Base-by-base conservation (phyloP, 2,113 vertebrate genomes). In the Dasyornis broadbenti region DNA sequence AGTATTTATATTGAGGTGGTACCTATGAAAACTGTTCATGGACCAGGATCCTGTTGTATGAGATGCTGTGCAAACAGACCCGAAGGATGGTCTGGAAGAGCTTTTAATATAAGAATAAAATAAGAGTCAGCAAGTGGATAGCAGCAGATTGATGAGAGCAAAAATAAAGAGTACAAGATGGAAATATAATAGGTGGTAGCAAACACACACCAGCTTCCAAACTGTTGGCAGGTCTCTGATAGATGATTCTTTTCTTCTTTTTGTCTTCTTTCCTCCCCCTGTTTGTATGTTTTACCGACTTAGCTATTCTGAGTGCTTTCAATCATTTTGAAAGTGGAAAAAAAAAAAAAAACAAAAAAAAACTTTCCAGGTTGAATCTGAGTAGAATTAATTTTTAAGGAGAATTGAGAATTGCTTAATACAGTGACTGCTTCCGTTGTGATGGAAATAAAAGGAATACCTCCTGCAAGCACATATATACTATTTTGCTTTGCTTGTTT, bases 401-500 rank as follows among this genome's bases (percentile, higher is more conserved):
- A 61, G 13, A 49, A 50, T 54, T 63, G 49, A 81, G 54, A 80
- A n/a, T 47, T 44, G 35, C 15, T 47, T 95, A 50, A 54, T 63
- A 20, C 1, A 1, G 26, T 14, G 15, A 7, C n/a, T 37, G 14
- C 35, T 75, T 77, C 71, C 70, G 45, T 13, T 68, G 37, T 33
- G 70, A 53, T 13, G 63, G 61, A 88, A 66, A 42, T 47, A 60
- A 75, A 75, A 57, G 35, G 7, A 93, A 52, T 40, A 20, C 40
- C 22, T 30, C 64, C 20, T 59, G 30, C 13, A 52, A 83, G 24
- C 35, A 30, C 13, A 31, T 15, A 24, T 1, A 23, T 52, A 17
- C 82, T 49, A 23, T 68, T 97, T 92, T 89, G 23, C 60, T 96
- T 92, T 72, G 39, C 69, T 90, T 78, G 45, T 35, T 81, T 85